These are phyloP conservation scores for Solea senegalensis DNA, from an alignment of 2,113 vertebrate species.

Conservation along the genomic window DNA sequence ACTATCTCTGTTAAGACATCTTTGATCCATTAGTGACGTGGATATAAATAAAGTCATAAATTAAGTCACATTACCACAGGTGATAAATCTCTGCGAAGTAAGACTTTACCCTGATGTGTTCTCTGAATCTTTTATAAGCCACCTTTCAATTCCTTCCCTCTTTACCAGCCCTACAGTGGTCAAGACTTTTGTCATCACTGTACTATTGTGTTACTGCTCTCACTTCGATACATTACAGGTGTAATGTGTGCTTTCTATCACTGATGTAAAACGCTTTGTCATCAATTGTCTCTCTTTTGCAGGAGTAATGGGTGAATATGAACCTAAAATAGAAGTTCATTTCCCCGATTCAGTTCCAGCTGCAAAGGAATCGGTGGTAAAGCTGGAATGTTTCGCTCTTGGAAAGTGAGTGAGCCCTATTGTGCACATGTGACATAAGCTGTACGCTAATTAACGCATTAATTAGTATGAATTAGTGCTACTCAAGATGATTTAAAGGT, in stretches of 20 bases:
- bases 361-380: constrained; percentile 91
- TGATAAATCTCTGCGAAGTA: constrained; percentile 59
- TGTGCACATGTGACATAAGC: constrained; percentile 26
- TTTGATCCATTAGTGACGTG: constrained; percentile 50
- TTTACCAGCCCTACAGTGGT: constrained; percentile 41
- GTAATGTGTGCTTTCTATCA: constrained; percentile 64
- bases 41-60: constrained; percentile 70
- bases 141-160: constrained; percentile 30
- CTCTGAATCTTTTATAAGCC: constrained; percentile 72
- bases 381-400: constrained; percentile 93
- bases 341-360: constrained; percentile 92
- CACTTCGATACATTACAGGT: constrained; percentile 48
- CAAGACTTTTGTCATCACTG: constrained; percentile 47
- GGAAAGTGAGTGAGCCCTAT: constrained; percentile 90
- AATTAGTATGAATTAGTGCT: constrained; percentile 6
- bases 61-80: constrained; percentile 67
- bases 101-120: constrained; percentile 58
- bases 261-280: constrained; percentile 58
- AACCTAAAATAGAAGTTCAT: constrained; percentile 98
- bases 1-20: constrained; percentile 44
- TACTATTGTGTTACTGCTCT: constrained; percentile 41
- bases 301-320: constrained; percentile 98
- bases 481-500: constrained; percentile 20
- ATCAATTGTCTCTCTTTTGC: constrained; percentile 60
- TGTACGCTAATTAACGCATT: constrained; percentile 16